Evolutionary conservation across 1,140 invertebrate genomes (phyloP).

Genomic region (Stenopsyche tienmushanensis): DNA sequence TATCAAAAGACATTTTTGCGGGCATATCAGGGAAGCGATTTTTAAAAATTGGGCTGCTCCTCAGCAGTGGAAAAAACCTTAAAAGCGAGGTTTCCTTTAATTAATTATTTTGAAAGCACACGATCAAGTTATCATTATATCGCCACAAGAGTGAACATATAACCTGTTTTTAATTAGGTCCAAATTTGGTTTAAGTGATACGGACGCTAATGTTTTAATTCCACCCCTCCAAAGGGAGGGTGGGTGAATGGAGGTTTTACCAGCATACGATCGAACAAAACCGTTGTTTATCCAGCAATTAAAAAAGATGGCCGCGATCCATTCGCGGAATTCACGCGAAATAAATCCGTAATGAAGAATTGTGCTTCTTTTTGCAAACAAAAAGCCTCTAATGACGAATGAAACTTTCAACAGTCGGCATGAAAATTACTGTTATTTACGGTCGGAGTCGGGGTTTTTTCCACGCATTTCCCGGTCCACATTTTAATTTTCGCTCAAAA

Average conservation of each 20-base stretch:
- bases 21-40: no score
- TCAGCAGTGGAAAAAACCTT: no score
- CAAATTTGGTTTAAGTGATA: no score
- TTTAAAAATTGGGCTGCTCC: no score
- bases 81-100: no score
- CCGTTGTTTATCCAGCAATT: constrained; percentile 16
- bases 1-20: no score
- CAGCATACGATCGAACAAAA: no score
- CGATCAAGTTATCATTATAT: no score
- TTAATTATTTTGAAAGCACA: no score
- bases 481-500: constrained; percentile 2
- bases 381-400: constrained; percentile 21
- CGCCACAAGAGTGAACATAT: no score
- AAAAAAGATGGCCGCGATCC: constrained; percentile 13
- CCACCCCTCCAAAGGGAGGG: neutral
- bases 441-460: neutral
- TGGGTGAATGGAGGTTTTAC: neutral
- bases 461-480: neutral
- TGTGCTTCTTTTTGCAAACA: constrained; percentile 20
- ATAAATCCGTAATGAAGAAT: constrained; percentile 26
- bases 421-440: constrained; percentile 19
- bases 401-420: constrained; percentile 15
- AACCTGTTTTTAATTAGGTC: no score
- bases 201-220: constrained; percentile 6
- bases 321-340: constrained; percentile 1